Evolutionary conservation across 2,888 invertebrate genomes (phyloP), one percentile per base, ranked within the genome.

Genomic region (Seira musarum): DNA sequence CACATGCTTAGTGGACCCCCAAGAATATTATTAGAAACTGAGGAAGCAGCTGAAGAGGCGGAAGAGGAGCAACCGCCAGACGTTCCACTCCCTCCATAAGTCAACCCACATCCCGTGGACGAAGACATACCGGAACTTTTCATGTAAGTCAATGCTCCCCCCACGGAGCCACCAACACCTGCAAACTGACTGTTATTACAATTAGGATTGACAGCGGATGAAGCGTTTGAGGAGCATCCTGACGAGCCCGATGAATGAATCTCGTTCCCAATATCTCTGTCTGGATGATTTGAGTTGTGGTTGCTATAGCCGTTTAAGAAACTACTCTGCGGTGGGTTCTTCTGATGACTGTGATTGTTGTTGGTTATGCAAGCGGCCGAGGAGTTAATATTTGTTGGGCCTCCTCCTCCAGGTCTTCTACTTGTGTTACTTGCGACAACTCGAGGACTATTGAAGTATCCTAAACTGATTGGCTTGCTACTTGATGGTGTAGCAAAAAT

Each of bases 361-460:
- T 73, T 74, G 5, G 71, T 25, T 22, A 30, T 64, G 74, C 61
- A 61, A n/a, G 49, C 49, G 49, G 19, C 17, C 10, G 15, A 17
- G 61, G 61, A 61, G 21, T 61, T 61, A 17, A 49, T 49, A n/a
- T 49, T 49, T 49, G 49, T 49, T 22, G 6, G 64, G 10, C 49
- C 61, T 71, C 22, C 35, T 35, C 64, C 49, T 30, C 22, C n/a
- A n/a, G n/a, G n/a, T n/a, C 74, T 65, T 57, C 75, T 64, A 35
- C 63, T 80, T 57, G 80, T 75, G 49, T 66, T 70, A 21, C 61
- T 80, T 22, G 74, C 15, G 40, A 70, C 35, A 25, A 82, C 73
- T n/a, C 82, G 72, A 35, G 82, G 82, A 19, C 82, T 82, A 57
- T 82, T 82, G 61, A 77, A 81, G 35, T 80, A 82, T 13, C 80